Evolutionary conservation across 2,797 vertebrate genomes (phyloP).

Genomic region (Gephyroberyx darwinii): DNA sequence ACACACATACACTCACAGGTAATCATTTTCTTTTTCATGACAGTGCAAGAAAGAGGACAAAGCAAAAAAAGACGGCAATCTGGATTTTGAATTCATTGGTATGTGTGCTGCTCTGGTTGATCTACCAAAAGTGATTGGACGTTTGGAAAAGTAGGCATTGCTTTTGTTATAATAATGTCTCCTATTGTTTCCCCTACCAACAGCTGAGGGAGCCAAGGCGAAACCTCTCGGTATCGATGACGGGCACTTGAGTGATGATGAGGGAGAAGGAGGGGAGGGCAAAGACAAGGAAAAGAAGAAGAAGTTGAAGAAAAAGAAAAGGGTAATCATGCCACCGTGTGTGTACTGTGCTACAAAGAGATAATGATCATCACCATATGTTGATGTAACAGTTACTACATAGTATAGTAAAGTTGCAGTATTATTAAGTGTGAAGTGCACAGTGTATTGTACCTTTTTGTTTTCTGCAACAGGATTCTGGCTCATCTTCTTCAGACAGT

Average conservation of each 20-base stretch:
- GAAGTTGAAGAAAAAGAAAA: slow-evolving; percentile 48
- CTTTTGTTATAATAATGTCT: slow-evolving; percentile 6
- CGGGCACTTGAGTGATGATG: slow-evolving; percentile 70
- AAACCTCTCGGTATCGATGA: slow-evolving; percentile 6
- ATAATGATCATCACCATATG: neutral
- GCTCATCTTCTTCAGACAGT: slow-evolving; percentile 47
- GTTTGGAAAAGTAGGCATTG: neutral
- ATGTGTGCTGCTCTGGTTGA: neutral
- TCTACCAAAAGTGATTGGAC: neutral
- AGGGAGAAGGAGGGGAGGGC: slow-evolving; percentile 57
- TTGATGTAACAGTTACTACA: no score
- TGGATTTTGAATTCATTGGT: slow-evolving; percentile 33
- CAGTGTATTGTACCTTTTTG: neutral
- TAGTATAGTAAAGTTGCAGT: neutral
- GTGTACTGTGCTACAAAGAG: neutral
- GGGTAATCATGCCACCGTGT: slow-evolving; percentile 32
- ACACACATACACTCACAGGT: neutral
- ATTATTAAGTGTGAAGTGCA: no score
- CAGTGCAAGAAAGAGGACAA: slow-evolving; percentile 43
- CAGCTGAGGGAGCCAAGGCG: slow-evolving; percentile 21
- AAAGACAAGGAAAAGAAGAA: slow-evolving; percentile 54
- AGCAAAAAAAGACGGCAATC: neutral
- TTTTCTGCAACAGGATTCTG: slow-evolving; percentile 38
- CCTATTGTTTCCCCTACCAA: neutral
- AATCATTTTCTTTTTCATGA: neutral